Base-by-base conservation (phyloP, 1,140 invertebrate genomes). In the Drosophila pandora region DNA sequence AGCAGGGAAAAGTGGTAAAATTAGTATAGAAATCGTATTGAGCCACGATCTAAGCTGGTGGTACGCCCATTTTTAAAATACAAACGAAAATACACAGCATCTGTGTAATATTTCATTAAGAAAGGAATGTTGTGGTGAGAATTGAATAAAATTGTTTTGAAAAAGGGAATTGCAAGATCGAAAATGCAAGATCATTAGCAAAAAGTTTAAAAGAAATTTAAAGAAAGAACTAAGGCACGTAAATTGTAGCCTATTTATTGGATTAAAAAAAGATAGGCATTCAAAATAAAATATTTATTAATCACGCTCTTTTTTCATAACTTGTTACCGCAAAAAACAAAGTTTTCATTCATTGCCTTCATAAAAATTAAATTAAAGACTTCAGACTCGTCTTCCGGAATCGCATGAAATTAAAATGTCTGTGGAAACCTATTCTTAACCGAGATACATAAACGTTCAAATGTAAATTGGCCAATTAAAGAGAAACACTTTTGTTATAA, bases 1-100 rank as follows among this genome's bases (percentile, higher is more conserved):
- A 75, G 47, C 58, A 7, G 73, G 62, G 49, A 75, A 76, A 58
- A 75, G 61, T 69, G 65, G 65, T 30, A 69, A 69, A 69, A 69
- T 69, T 69, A 69, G 65, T 69, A 69, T 69, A 69, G 63, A 69
- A 69, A 69, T 69, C 43, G 65, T 69, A 69, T 69, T 69, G 65
- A 69, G 63, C 63, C 65, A 12, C 41, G 21, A 69, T 57, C 43
- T 69, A 69, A 69, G 63, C 65, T 54, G 50, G 25, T 50, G 47
- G 43, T 39, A 69, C 65, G 65, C 65, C 65, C 63, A 45, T 55
- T 69, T 56, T 47, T 5, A 37, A 34, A 68, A 69, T 37, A 13
- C 9, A 2, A 47, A 47, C 30, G 39, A 22, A 68, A 69, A 68
- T 48, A 49, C 63, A 28, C 37, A 55, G 13, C 63, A 69, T 68